Conservation (phyloP, 1,140 invertebrate genomes). For the Mizuhopecten yessoensis region DNA sequence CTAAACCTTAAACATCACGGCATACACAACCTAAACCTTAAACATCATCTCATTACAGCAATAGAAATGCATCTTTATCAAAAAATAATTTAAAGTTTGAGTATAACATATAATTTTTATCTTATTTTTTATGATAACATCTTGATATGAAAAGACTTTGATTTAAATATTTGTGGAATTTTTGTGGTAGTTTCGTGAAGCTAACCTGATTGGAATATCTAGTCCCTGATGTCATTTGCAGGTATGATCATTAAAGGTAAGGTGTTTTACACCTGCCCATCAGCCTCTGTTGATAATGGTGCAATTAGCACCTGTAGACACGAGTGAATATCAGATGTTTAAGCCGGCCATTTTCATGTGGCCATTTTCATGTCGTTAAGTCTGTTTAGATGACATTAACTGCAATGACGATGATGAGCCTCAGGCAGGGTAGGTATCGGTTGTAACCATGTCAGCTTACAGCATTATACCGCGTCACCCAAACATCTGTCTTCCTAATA, state of each 20-base stretch:
- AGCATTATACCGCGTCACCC: too few species aligned
- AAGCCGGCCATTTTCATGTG: background rate
- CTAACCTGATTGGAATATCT: background rate
- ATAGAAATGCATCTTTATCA: too few species aligned
- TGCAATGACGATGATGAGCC: background rate
- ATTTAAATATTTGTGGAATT: background rate
- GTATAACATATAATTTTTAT: too few species aligned
- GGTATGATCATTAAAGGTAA: slow-evolving; percentile 16
- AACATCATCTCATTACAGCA: too few species aligned
- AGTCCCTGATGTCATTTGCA: background rate
- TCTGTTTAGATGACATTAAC: background rate
- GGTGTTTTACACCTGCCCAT: slow-evolving; percentile 9
- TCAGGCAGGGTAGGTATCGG: too few species aligned
- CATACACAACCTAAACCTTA: too few species aligned
- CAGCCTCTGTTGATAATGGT: background rate
- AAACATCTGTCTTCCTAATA: too few species aligned
- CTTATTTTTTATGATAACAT: too few species aligned
- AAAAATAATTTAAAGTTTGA: too few species aligned
- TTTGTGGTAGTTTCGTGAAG: background rate
- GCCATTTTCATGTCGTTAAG: background rate
- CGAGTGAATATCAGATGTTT: background rate
- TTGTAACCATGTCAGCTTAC: too few species aligned
- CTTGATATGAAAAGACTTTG: background rate
- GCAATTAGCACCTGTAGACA: background rate
- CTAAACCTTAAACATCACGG: too few species aligned